These are phyloP conservation scores for Parnassius apollo DNA, from an alignment of 2,888 invertebrate genomes.

Conservation along the genomic window DNA sequence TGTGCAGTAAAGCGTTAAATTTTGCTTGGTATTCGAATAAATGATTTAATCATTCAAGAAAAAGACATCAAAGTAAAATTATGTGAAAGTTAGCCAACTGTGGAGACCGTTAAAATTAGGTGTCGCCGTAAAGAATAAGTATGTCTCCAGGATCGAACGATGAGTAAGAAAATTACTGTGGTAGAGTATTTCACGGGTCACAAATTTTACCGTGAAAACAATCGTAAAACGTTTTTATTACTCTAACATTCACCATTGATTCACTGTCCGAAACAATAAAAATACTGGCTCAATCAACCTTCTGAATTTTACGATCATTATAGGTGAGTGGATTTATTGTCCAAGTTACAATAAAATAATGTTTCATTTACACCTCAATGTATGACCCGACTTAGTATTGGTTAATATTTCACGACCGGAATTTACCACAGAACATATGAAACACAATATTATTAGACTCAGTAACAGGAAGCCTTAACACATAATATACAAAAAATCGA, in stretches of 20 bases:
- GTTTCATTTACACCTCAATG: slow-evolving; percentile 67
- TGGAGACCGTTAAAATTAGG: slow-evolving; percentile 38
- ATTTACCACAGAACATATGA: too few relatives aligned
- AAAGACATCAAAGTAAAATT: slow-evolving; percentile 23
- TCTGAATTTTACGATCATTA: slow-evolving; percentile 69
- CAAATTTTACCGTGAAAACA: slow-evolving; percentile 78
- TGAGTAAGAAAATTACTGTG: slow-evolving; percentile 66
- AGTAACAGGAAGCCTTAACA: too few relatives aligned
- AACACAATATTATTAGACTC: too few relatives aligned
- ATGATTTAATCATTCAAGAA: slow-evolving; percentile 22
- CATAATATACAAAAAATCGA: too few relatives aligned
- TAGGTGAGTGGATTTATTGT: slow-evolving; percentile 75
- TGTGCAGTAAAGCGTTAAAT: too few relatives aligned
- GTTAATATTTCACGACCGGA: slow-evolving; percentile 10
- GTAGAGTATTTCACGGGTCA: slow-evolving; percentile 74
- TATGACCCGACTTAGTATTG: slow-evolving; percentile 30
- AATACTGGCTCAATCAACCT: slow-evolving; percentile 80
- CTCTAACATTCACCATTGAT: slow-evolving; percentile 79
- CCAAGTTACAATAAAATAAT: slow-evolving; percentile 65
- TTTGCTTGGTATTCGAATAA: slow-evolving; percentile 6
- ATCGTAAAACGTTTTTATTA: slow-evolving; percentile 79
- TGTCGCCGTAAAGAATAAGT: slow-evolving; percentile 52
- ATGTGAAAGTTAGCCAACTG: slow-evolving; percentile 26
- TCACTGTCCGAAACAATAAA: slow-evolving; percentile 78
- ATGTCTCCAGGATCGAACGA: slow-evolving; percentile 53